These are phyloP conservation scores for Clavelina lepadiformis DNA, from an alignment of 23 tunicate species.

Conservation along the genomic window DNA sequence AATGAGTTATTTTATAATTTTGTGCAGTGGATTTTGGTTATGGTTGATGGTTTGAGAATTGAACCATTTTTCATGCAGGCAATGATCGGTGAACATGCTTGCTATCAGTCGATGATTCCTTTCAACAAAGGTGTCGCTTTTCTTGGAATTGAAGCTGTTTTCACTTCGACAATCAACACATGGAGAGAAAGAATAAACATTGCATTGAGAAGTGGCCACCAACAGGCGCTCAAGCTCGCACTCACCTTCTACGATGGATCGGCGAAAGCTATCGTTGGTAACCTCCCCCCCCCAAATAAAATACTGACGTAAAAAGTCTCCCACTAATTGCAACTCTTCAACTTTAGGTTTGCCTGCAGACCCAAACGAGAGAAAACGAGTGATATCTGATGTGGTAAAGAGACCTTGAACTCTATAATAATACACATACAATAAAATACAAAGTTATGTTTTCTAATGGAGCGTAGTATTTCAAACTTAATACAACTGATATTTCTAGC, in stretches of 20 bases:
- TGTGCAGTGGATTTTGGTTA: not conserved
- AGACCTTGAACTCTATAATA: too few relatives aligned
- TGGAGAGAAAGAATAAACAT: constrained; percentile 65
- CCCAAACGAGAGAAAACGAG: constrained; percentile 20
- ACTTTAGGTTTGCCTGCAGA: constrained; percentile 67
- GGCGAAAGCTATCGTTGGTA: constrained; percentile 85
- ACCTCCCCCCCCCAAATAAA: too few relatives aligned
- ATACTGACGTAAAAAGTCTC: too few relatives aligned
- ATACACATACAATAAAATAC: too few relatives aligned
- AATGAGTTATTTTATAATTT: not conserved
- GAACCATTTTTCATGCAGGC: constrained; percentile 35
- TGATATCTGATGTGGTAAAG: constrained; percentile 70
- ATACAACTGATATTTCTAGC: too few relatives aligned
- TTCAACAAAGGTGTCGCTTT: constrained; percentile 38
- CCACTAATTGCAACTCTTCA: too few relatives aligned
- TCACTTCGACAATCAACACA: constrained; percentile 19
- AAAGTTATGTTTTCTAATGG: too few relatives aligned
- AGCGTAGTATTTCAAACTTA: too few relatives aligned
- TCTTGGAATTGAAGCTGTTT: constrained; percentile 51
- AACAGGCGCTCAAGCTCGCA: constrained; percentile 74
- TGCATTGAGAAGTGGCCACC: constrained; percentile 61
- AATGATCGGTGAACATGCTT: constrained; percentile 79
- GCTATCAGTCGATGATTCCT: constrained; percentile 76
- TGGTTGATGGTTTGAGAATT: not conserved
- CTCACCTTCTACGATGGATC: constrained; percentile 70